Conservation (phyloP, 2,113 vertebrate species). For the Varanus salvator region DNA sequence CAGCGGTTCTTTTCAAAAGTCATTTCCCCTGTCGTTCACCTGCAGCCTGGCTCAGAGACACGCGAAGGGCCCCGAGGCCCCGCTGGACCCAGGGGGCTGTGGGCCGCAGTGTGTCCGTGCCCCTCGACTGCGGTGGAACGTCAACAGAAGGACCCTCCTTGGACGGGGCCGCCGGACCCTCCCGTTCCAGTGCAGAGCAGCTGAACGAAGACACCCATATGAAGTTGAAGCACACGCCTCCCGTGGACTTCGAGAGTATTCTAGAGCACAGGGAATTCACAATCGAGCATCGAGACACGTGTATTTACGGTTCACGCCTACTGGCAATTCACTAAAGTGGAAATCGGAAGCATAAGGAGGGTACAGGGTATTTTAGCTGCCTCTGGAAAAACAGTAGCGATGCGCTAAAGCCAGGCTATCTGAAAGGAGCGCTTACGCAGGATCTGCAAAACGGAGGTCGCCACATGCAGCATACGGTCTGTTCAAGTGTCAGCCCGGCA, state of each 20-base stretch:
- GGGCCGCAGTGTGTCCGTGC: not conserved
- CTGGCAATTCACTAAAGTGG: accelerated
- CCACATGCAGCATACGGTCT: accelerated
- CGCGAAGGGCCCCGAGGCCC: no score
- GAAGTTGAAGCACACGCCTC: not conserved
- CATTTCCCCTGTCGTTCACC: not conserved
- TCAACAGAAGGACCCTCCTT: not conserved
- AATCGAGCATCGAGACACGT: not conserved
- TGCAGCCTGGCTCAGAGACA: not conserved
- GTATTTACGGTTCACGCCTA: not conserved
- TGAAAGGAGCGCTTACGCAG: not conserved
- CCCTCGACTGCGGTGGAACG: no score
- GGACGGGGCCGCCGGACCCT: not conserved
- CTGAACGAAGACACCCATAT: not conserved
- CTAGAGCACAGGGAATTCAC: not conserved
- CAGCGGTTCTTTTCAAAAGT: not conserved
- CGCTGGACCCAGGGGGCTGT: no score
- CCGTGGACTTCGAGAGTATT: accelerated
- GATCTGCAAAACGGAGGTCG: not conserved
- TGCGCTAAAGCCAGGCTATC: not conserved
- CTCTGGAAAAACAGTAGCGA: not conserved
- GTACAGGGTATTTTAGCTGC: not conserved
- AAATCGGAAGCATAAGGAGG: not conserved
- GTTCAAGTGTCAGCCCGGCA: not conserved
- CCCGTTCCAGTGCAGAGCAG: not conserved